Percentiles rank a stretch among this genome's conserved stretches.
These are phyloP conservation scores for Xanthia togata DNA, from an alignment of 2,888 invertebrate species.

Conservation along the genomic window DNA sequence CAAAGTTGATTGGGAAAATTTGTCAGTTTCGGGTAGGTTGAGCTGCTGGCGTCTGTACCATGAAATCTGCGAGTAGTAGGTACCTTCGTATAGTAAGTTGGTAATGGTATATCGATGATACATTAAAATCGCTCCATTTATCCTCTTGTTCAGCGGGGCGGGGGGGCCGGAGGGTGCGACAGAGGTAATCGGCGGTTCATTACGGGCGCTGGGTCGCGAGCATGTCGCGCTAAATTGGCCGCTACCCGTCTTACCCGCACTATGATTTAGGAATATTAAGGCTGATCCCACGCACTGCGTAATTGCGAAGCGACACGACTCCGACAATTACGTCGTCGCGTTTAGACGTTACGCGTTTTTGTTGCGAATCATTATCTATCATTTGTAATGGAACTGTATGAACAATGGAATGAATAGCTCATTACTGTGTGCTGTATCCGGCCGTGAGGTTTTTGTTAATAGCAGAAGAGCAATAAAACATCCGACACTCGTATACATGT, in stretches of 20 bases:
- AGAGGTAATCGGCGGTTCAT: constrained; percentile 67
- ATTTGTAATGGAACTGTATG: constrained; percentile 51
- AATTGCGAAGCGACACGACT: constrained; percentile 63
- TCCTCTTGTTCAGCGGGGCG: constrained; percentile 12
- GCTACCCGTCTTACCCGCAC: constrained; percentile 77
- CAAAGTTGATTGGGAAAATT: too few relatives aligned
- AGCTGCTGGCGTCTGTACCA: too few relatives aligned
- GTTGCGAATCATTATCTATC: constrained; percentile 62
- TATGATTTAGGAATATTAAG: constrained; percentile 78
- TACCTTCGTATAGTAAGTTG: neutral
- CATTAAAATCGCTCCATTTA: constrained; percentile 58
- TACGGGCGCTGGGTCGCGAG: constrained; percentile 62
- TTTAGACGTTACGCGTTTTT: constrained; percentile 55
- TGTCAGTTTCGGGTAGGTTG: too few relatives aligned
- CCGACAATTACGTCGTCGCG: constrained; percentile 39
- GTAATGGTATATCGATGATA: constrained; percentile 28
- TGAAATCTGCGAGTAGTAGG: neutral
- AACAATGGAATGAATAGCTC: constrained; percentile 66
- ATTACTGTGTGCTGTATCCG: constrained; percentile 62
- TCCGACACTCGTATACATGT: constrained; percentile 28
- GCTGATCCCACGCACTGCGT: constrained; percentile 67
- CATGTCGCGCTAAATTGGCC: constrained; percentile 72
- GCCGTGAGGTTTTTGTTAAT: constrained; percentile 56
- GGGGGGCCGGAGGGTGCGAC: constrained; percentile 29
- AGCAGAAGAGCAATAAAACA: constrained; percentile 47